phyloP scores from a whole-genome alignment of 1,140 invertebrate genomes.

The Hesperophylax magnus region DNA sequence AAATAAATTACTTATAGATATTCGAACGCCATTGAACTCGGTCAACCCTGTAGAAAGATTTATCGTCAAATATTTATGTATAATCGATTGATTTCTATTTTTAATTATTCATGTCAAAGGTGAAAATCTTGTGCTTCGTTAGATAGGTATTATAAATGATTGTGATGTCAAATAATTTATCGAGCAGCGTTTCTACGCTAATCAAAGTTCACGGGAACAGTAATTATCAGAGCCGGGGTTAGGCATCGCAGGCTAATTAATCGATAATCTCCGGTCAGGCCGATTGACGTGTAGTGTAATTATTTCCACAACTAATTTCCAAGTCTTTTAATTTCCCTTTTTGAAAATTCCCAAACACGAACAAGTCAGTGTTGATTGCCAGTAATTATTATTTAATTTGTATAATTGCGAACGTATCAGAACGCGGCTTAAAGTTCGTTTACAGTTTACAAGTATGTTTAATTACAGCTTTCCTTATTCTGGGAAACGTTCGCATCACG shows the following conservation, averaged over 20 bases:
- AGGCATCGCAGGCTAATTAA: slow-evolving; percentile 31
- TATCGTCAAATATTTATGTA: no score
- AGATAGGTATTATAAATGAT: neutral
- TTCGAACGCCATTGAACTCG: no score
- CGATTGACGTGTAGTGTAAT: slow-evolving; percentile 43
- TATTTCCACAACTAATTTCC: slow-evolving; percentile 46
- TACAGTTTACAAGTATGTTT: slow-evolving; percentile 32
- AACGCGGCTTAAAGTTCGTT: slow-evolving; percentile 23
- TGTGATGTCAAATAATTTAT: slow-evolving; percentile 6
- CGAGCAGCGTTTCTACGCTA: neutral
- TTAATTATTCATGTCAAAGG: slow-evolving; percentile 2
- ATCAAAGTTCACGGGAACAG: slow-evolving; percentile 29
- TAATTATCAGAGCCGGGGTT: slow-evolving; percentile 20
- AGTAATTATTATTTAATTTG: slow-evolving; percentile 43
- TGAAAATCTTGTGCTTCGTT: neutral
- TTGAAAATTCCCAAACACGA: slow-evolving; percentile 31
- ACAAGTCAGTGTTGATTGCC: slow-evolving; percentile 37
- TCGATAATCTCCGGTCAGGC: slow-evolving; percentile 32
- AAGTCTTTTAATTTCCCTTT: slow-evolving; percentile 16
- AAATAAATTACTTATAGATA: no score
- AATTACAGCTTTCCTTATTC: slow-evolving; percentile 27
- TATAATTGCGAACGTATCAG: slow-evolving; percentile 38
- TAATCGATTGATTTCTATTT: no score
- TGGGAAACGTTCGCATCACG: slow-evolving; percentile 20
- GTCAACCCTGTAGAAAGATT: no score